Evolutionary conservation across 2,113 vertebrate species (phyloP), one percentile per base, ranked within the genome.

Genomic region (Oreochromis aureus): DNA sequence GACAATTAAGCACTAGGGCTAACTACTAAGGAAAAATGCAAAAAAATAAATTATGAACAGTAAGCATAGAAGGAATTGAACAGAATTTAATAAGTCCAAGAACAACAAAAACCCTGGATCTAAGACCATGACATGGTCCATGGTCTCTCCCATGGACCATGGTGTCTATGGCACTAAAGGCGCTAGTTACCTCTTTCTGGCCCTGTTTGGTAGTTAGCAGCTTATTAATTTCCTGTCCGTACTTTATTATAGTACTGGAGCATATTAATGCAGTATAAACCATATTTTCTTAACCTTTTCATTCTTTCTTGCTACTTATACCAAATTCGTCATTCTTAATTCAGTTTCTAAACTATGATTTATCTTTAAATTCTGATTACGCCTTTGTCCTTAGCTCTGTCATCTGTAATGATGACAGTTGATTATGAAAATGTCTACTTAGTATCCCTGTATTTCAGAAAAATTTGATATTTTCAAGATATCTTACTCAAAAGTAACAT

Each of bases 371-470:
- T 48, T 48, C 44, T 51, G 10, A 78, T 78, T 78, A n/a, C 2
- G 6, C 24, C 44, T 78, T 78, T 78, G 44, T 51, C 44, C 44
- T 6, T 30, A 19, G 0, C 27, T n/a, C 24, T 7, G 16, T 83
- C 79, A 51, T 46, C 4, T n/a, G 10, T 81, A 83, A 81, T 83
- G 82, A 78, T 56, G 46, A 79, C 5, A 13, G 2, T 78, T 51
- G 87, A 80, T 83, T 87, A 39, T 69, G 11, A 39, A 87, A 82
- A 22, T 86, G 81, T 91, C 85, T 89, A 58, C 81, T 46, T 79
- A 81, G 69, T 44, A 27, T 46, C 34, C 32, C 0, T 11, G 11
- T 44, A 82, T 61, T 59, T 27, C 46, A 55, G 69, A 84, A 16
- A 81, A 2, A 39, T 30, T 0, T 2, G 0, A 53, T 41, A 36